Percentiles rank a stretch among this genome's conserved stretches.
Conservation (phyloP, 2,797 vertebrate genomes). For the Crenuchus spilurus region DNA sequence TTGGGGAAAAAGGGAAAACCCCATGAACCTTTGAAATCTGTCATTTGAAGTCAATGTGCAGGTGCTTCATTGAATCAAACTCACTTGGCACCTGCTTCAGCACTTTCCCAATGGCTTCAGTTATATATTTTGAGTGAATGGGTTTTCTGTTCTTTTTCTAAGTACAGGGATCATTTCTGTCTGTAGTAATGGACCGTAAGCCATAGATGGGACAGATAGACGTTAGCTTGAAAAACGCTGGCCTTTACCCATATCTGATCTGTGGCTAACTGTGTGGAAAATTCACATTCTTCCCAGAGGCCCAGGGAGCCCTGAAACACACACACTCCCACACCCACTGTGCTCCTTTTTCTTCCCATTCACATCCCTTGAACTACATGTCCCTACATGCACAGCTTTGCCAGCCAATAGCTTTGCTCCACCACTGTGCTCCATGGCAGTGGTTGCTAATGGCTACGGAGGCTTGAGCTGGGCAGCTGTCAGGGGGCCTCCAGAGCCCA, state of each 20-base stretch:
- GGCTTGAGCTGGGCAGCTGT: conserved; percentile 80
- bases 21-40: too few species aligned
- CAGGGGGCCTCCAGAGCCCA: conserved; percentile 62
- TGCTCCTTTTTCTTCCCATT: conserved; percentile 27
- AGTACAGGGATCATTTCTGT: background rate
- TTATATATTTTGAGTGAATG: background rate
- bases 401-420: conserved; percentile 69
- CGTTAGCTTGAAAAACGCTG: background rate
- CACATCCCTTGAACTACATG: conserved; percentile 65
- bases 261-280: conserved; percentile 26
- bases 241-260: conserved; percentile 15
- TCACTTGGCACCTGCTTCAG: too few species aligned
- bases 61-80: too few species aligned
- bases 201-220: background rate
- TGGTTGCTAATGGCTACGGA: conserved; percentile 80
- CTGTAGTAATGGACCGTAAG: background rate
- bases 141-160: background rate
- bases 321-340: conserved; percentile 8
- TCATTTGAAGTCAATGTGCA: background rate
- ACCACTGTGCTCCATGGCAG: conserved; percentile 68
- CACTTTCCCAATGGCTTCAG: background rate
- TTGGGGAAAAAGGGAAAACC: too few species aligned
- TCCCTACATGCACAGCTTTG: conserved; percentile 69
- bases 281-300: conserved; percentile 31
- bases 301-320: conserved; percentile 9